A percentile compares a stretch with the other conserved stretches of the same genome.
Evolutionary conservation across 2,113 vertebrate species (phyloP).

Genomic region (Catagonus wagneri): DNA sequence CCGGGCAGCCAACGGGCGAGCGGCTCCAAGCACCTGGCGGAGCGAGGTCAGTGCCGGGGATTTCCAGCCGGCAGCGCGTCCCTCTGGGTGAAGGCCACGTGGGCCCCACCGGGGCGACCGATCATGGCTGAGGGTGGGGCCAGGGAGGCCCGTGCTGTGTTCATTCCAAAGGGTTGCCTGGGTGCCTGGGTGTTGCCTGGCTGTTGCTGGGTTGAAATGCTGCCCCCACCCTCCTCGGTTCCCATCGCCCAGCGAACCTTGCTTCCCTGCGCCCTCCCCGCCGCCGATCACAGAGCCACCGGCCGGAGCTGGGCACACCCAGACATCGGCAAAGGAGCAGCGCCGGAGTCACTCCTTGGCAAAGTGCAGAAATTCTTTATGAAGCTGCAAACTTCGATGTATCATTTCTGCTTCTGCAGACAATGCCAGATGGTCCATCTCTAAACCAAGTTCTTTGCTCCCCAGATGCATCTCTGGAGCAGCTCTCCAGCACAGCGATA

Average conservation of each 20-base stretch:
- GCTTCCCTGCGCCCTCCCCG: too few relatives aligned
- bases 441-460: neutral
- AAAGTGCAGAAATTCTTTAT: neutral
- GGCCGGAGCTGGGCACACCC: neutral
- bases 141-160: neutral
- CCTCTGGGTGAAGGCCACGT: neutral
- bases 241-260: accelerated
- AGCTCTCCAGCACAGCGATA: accelerated
- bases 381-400: neutral
- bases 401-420: neutral
- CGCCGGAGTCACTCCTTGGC: neutral
- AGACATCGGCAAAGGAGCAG: neutral
- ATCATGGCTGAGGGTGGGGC: neutral
- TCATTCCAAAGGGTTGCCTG: slow-evolving; percentile 46
- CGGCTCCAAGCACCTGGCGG: neutral
- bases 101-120: neutral
- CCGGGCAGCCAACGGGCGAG: neutral
- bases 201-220: neutral
- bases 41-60: neutral
- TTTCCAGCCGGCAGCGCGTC: neutral
- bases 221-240: neutral
- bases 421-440: neutral
- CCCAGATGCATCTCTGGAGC: neutral
- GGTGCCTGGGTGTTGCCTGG: neutral
- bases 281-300: accelerated